Percentiles rank a stretch among this genome's conserved stretches.
These are phyloP conservation scores for Ips nitidus DNA, from an alignment of 1,140 invertebrate species.

Conservation along the genomic window DNA sequence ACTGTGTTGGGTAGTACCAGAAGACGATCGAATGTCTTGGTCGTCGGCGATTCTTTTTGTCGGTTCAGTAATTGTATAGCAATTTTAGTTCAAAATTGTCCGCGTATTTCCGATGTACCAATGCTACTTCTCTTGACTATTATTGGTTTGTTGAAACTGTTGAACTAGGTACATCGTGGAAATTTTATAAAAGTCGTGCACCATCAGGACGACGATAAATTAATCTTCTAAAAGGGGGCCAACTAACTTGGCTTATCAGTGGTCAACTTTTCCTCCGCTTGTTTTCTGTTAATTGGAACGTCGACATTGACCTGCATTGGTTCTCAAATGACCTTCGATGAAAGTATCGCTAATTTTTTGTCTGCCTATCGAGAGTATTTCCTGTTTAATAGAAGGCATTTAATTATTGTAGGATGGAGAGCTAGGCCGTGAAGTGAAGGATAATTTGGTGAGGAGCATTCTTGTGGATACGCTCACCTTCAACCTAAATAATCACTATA, in stretches of 20 bases:
- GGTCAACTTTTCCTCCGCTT: constrained; percentile 19
- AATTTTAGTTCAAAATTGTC: too few species aligned
- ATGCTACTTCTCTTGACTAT: too few species aligned
- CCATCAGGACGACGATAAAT: too few species aligned
- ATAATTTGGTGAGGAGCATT: too few species aligned
- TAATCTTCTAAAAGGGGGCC: constrained; percentile 4
- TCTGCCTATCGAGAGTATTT: constrained; percentile 1
- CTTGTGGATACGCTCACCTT: too few species aligned
- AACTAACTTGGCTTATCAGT: constrained; percentile 18
- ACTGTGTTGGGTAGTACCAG: constrained; percentile 37
- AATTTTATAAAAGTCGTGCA: too few species aligned
- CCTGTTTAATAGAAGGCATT: too few species aligned
- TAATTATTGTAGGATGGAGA: too few species aligned
- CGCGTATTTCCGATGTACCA: too few species aligned
- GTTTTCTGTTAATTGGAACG: constrained; percentile 15
- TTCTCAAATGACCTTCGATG: constrained; percentile 18
- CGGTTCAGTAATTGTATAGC: not conserved
- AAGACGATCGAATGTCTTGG: constrained; percentile 24
- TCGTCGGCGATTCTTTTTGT: constrained; percentile 6
- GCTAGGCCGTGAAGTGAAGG: too few species aligned
- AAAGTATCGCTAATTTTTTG: constrained; percentile 18
- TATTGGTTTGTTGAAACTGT: not conserved
- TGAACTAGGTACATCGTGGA: too few species aligned
- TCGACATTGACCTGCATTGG: constrained; percentile 30
- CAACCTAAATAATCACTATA: too few species aligned